Evolutionary conservation across 23 tunicate genomes (phyloP).

Genomic region (Styela plicata): DNA sequence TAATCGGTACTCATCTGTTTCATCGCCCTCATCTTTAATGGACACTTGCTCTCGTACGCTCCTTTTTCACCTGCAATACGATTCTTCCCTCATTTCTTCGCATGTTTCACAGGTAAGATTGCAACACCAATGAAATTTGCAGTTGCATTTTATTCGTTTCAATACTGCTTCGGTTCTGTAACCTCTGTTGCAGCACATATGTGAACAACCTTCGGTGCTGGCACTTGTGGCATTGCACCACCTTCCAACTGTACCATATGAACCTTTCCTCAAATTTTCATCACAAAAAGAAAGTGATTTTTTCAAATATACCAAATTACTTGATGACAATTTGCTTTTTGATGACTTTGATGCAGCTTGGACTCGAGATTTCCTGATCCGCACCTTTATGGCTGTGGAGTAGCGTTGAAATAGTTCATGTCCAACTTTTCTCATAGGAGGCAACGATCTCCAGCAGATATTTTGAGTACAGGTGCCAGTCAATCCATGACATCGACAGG

Average conservation of each 20-base stretch:
- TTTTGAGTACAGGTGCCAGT: slow-evolving; percentile 80
- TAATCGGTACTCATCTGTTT: too few relatives aligned
- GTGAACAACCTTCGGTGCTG: slow-evolving; percentile 49
- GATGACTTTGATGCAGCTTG: slow-evolving; percentile 20
- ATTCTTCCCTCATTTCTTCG: slow-evolving; percentile 13
- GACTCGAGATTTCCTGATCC: slow-evolving; percentile 19
- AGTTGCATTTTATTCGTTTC: slow-evolving; percentile 37
- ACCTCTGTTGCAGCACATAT: slow-evolving; percentile 71
- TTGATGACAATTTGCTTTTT: slow-evolving; percentile 6
- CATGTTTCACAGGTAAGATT: slow-evolving; percentile 52
- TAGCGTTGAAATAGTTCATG: slow-evolving; percentile 35
- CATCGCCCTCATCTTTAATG: too few relatives aligned
- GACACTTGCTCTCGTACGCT: too few relatives aligned
- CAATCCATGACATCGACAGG: slow-evolving; percentile 93
- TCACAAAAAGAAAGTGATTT: slow-evolving; percentile 45
- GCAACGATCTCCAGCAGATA: slow-evolving; percentile 92
- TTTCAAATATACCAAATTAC: slow-evolving; percentile 48
- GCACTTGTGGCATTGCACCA: slow-evolving; percentile 62
- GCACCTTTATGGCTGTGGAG: slow-evolving; percentile 47
- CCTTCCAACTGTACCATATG: slow-evolving; percentile 71
- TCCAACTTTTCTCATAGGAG: slow-evolving; percentile 62
- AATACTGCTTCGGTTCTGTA: slow-evolving; percentile 5
- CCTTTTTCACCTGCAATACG: slow-evolving; percentile 30
- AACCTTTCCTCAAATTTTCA: slow-evolving; percentile 48
- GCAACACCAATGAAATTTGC: slow-evolving; percentile 81